Conservation (phyloP, 2,888 invertebrate species). For the Sturmia bella region DNA sequence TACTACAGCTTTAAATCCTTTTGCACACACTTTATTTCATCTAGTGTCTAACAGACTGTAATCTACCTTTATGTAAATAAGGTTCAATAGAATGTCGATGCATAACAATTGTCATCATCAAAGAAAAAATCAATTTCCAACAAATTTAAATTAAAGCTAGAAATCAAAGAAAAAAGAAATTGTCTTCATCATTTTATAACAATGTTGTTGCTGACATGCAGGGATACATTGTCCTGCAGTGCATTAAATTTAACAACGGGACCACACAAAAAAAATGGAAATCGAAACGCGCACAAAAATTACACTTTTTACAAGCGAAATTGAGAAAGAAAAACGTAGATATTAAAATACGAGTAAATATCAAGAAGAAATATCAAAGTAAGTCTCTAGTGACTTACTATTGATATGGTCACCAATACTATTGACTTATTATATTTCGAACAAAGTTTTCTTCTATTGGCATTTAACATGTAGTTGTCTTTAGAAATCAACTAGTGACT, state of each 20-base stretch:
- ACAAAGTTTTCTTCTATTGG: too few species aligned
- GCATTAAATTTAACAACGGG: conserved; percentile 72
- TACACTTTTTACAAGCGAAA: too few species aligned
- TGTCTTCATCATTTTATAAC: conserved; percentile 29
- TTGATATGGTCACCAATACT: neutral
- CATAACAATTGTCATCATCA: conserved; percentile 63
- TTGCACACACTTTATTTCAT: neutral
- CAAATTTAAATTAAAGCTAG: conserved; percentile 63
- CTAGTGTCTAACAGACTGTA: conserved; percentile 31
- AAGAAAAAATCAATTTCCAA: conserved; percentile 69
- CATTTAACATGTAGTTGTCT: too few species aligned
- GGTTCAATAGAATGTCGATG: conserved; percentile 44
- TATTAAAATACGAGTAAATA: too few species aligned
- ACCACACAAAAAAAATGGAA: conserved; percentile 46
- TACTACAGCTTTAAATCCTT: neutral
- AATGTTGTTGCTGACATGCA: conserved; percentile 54
- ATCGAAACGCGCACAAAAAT: conserved; percentile 11
- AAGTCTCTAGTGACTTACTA: too few species aligned
- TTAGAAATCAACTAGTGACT: too few species aligned
- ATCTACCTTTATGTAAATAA: conserved; percentile 63
- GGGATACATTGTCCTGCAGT: conserved; percentile 68
- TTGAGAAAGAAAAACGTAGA: too few species aligned
- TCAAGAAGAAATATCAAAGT: neutral
- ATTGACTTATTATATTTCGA: too few species aligned
- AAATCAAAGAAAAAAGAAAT: conserved; percentile 11